These are phyloP conservation scores for Myripristis jacobus DNA, from an alignment of 2,797 vertebrate genomes.

Conservation along the genomic window DNA sequence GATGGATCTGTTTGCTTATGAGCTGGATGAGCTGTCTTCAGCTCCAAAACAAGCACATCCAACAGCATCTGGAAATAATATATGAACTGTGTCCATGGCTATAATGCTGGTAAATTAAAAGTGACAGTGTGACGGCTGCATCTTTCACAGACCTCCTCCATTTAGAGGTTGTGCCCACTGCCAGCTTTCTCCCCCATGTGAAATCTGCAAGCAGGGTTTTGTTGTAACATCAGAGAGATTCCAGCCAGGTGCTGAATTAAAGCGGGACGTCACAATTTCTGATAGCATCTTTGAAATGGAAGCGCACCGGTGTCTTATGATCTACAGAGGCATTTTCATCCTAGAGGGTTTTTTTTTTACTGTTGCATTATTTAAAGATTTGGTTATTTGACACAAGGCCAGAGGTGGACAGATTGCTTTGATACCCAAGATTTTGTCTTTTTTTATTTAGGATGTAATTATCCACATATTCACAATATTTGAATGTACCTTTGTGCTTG, in stretches of 20 bases:
- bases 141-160: slow-evolving; percentile 16
- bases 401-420: no score
- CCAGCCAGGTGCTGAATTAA: slow-evolving; percentile 1
- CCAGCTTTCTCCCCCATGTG: neutral
- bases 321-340: slow-evolving; percentile 13
- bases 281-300: no score
- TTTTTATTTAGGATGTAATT: no score
- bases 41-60: slow-evolving; percentile 9
- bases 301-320: slow-evolving; percentile 11
- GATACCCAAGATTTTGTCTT: no score
- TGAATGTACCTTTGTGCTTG: no score
- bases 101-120: slow-evolving; percentile 15
- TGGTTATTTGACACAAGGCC: no score
- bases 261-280: neutral
- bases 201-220: neutral
- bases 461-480: no score
- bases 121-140: slow-evolving; percentile 21
- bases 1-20: slow-evolving; percentile 17
- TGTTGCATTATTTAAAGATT: neutral
- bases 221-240: slow-evolving; percentile 12
- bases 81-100: slow-evolving; percentile 3
- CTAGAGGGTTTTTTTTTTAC: neutral
- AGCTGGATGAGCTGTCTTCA: neutral
- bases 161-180: neutral
- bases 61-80: slow-evolving; percentile 14